These are phyloP conservation scores for Epicauta chinensis DNA, from an alignment of 1,140 invertebrate species.

Conservation along the genomic window DNA sequence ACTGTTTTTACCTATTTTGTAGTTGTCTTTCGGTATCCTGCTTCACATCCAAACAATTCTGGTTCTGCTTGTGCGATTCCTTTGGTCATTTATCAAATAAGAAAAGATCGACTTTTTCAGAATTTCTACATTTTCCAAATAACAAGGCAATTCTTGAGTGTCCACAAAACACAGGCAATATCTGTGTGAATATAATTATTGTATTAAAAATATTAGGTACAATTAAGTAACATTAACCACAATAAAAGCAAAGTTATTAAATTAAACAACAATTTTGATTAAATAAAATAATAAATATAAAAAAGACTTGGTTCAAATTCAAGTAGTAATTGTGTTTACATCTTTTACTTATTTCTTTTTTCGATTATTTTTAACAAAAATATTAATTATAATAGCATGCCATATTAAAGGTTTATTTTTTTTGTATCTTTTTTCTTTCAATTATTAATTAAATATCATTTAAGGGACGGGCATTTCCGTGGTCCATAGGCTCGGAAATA, in stretches of 20 bases:
- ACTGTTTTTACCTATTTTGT: too few species aligned
- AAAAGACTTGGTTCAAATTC: slow-evolving; percentile 2
- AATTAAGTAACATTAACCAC: slow-evolving; percentile 38
- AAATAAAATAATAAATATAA: slow-evolving; percentile 4
- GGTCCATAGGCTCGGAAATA: slow-evolving; percentile 37
- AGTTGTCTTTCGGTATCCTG: too few species aligned
- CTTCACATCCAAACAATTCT: too few species aligned
- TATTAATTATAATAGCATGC: slow-evolving; percentile 10
- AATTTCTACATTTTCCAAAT: too few species aligned
- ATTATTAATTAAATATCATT: slow-evolving; percentile 8
- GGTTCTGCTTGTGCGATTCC: too few species aligned
- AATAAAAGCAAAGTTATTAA: slow-evolving; percentile 24
- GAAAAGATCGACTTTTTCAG: too few species aligned
- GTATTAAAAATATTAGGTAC: slow-evolving; percentile 41
- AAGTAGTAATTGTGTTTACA: neutral
- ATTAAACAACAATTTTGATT: neutral
- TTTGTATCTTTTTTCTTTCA: neutral
- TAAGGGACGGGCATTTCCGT: slow-evolving; percentile 38
- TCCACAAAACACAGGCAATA: neutral
- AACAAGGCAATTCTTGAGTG: too few species aligned
- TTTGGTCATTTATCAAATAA: too few species aligned
- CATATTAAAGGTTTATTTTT: neutral
- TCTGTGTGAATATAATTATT: slow-evolving; percentile 24
- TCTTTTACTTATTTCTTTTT: too few species aligned
- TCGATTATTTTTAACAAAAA: slow-evolving; percentile 14